Base-by-base conservation (phyloP, 2,797 vertebrate species). In the Notolepis coatsorum region DNA sequence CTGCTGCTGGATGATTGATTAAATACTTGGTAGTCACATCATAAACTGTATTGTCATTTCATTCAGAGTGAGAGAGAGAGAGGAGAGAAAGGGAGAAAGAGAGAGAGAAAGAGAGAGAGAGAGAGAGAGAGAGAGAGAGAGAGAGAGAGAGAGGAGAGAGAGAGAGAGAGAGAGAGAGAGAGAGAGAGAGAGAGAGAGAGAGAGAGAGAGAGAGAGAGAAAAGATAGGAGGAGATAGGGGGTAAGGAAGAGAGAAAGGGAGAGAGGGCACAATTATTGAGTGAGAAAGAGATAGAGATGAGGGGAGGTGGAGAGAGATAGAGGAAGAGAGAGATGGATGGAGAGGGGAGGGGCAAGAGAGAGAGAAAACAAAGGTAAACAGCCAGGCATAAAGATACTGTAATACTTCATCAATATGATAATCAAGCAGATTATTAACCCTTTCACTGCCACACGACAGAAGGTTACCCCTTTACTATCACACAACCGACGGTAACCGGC, bases 341-440 rank as follows among this genome's bases (percentile, higher is more conserved):
- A n/a, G n/a, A n/a, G n/a, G n/a, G n/a, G n/a, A n/a, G n/a, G n/a
- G 28, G 42, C 50, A 46, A 61, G 31, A 57, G 69, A 55, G 28
- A 12, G 17, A 38, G n/a, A n/a, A n/a, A 37, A 31, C 33, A 8
- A 61, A 50, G 37, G 23, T 28, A 71, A 73, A 75, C 75, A 73
- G 73, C 75, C 61, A 79, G 47, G 41, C 43, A 15, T n/a, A n/a
- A 30, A 65, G 28, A 49, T 45, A 52, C n/a, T 58, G 56, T 66
- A 31, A 71, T 61, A 42, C 65, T 58, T 67, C 45, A 74, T 82
- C 57, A 76, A 35, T 75, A 77, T 80, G 68, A 62, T 69, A 82
- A 84, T 85, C 41, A 56, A 74, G 35, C 42, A 12, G 41, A 78
- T 77, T 75, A 71, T 70, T 52, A 63, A 70, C 49, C 28, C 17